phyloP scores from a whole-genome alignment of 2,797 vertebrate genomes.

The Prionace glauca region DNA sequence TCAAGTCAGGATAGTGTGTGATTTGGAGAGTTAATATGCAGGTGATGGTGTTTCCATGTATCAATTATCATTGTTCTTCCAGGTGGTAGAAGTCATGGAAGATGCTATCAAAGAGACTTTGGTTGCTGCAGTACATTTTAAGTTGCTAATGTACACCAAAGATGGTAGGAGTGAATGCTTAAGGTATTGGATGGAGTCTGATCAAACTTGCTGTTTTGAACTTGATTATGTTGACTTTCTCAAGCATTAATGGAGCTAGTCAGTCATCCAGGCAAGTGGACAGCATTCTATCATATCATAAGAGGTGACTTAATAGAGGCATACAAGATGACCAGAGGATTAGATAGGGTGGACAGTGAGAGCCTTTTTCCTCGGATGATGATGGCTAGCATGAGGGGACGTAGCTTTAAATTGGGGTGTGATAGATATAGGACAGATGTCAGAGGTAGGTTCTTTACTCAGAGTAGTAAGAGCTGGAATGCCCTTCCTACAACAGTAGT shows the following conservation, averaged over 20 bases:
- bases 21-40: neutral
- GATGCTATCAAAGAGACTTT: neutral
- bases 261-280: neutral
- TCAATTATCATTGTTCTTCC: neutral
- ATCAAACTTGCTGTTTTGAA: neutral
- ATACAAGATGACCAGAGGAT: no score
- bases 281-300: neutral
- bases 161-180: neutral
- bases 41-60: neutral
- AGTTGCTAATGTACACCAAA: neutral
- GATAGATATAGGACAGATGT: no score
- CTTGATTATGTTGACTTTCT: neutral
- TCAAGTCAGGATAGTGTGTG: neutral
- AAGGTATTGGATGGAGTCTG: neutral
- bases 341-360: no score
- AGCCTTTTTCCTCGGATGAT: no score
- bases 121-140: neutral
- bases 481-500: no score
- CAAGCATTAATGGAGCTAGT: neutral
- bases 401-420: no score
- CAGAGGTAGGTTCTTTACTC: no score
- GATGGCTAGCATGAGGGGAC: no score
- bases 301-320: no score
- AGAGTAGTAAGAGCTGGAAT: no score
- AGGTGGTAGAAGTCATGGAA: neutral